phyloP scores from a whole-genome alignment of 2,797 vertebrate species.

The Limosa lapponica region DNA sequence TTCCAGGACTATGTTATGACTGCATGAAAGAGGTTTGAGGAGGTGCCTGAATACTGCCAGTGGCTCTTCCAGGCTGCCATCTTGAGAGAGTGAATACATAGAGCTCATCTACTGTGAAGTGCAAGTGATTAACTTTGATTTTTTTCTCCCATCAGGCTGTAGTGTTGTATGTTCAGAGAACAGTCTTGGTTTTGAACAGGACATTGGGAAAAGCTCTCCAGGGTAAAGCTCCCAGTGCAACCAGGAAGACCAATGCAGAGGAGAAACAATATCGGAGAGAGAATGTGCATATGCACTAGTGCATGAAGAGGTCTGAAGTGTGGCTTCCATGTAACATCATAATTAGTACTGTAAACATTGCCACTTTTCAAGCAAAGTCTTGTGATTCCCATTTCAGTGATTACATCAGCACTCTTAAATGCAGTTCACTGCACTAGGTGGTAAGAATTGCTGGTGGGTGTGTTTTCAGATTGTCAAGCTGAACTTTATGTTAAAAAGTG shows the following conservation, averaged over 20 bases:
- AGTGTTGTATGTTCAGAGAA: background rate
- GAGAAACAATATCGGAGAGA: background rate
- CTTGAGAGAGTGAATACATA: rapidly evolving
- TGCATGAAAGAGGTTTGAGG: background rate
- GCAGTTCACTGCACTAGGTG: background rate
- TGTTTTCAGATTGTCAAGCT: background rate
- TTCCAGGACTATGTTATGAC: background rate
- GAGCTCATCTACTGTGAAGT: background rate
- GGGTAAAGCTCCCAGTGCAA: background rate
- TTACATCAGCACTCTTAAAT: background rate
- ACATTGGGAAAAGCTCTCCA: background rate
- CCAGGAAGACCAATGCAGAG: background rate
- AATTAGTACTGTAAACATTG: background rate
- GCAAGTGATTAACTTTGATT: background rate
- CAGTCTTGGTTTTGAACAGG: background rate
- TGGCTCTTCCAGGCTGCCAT: background rate
- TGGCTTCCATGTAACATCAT: background rate
- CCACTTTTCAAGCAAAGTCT: background rate
- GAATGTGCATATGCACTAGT: rapidly evolving
- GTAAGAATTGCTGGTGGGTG: background rate
- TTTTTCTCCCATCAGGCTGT: background rate
- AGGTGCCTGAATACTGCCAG: background rate
- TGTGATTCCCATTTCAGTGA: background rate
- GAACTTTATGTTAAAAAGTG: background rate
- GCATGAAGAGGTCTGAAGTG: rapidly evolving